phyloP scores from a whole-genome alignment of 2,113 vertebrate species.

The Alaudala cheleensis region DNA sequence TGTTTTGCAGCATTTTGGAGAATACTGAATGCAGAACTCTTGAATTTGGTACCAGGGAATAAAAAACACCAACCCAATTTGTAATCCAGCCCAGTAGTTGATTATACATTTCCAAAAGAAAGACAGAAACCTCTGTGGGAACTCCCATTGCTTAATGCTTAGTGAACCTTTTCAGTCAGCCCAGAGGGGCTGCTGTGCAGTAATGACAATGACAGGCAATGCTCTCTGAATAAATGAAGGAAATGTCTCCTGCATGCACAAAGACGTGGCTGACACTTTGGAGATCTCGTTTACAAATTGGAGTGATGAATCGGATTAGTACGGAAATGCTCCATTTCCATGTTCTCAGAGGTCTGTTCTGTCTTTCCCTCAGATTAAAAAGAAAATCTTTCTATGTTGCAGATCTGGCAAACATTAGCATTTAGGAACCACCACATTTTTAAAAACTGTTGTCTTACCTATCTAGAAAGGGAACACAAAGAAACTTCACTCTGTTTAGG shows the following conservation, averaged over 20 bases:
- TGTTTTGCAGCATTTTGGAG: background rate
- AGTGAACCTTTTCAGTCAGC: conserved; percentile 42
- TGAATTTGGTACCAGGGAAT: conserved; percentile 68
- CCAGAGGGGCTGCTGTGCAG: conserved; percentile 57
- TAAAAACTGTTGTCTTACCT: conserved; percentile 58
- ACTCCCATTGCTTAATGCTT: conserved; percentile 31
- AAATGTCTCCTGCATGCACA: conserved; percentile 43
- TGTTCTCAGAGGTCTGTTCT: conserved; percentile 65
- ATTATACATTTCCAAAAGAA: conserved; percentile 75
- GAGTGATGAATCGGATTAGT: conserved; percentile 51
- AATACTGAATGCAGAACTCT: background rate
- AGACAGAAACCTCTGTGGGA: conserved; percentile 72
- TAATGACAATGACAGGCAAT: conserved; percentile 55
- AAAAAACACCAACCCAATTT: conserved; percentile 63
- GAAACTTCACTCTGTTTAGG: conserved; percentile 58
- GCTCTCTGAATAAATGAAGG: conserved; percentile 50
- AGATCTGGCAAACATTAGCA: conserved; percentile 80
- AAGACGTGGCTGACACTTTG: conserved; percentile 34
- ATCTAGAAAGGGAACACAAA: conserved; percentile 65
- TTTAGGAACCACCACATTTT: conserved; percentile 70
- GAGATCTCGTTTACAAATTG: conserved; percentile 49
- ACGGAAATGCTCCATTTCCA: conserved; percentile 10
- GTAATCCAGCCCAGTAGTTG: conserved; percentile 60
- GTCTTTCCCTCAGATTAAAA: conserved; percentile 74
- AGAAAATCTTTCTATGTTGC: conserved; percentile 60